Conservation (phyloP, 2,888 invertebrate species). For the Lobophora halterata region DNA sequence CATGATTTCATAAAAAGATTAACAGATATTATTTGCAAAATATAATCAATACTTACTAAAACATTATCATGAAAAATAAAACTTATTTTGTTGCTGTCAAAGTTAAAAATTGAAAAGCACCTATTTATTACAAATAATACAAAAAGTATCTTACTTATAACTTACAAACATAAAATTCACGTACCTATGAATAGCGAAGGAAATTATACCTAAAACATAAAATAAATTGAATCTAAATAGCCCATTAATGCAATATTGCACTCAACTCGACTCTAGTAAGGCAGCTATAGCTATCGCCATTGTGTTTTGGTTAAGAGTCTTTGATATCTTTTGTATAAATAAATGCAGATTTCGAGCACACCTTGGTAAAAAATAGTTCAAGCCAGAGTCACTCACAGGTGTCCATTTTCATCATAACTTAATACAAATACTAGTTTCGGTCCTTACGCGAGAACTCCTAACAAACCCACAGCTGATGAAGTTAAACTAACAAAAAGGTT, state of each 20-base stretch:
- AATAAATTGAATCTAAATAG: not conserved
- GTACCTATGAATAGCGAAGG: not conserved
- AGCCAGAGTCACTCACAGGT: constrained; percentile 16
- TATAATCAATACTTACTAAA: constrained; percentile 7
- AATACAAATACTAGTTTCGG: too few species aligned
- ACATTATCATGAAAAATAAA: too few species aligned
- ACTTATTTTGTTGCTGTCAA: constrained; percentile 24
- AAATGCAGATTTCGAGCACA: constrained; percentile 29
- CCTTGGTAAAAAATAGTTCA: constrained; percentile 9
- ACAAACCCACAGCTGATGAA: too few species aligned
- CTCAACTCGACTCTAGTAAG: too few species aligned
- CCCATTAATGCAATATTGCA: too few species aligned
- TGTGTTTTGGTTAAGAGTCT: constrained; percentile 3
- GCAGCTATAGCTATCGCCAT: too few species aligned
- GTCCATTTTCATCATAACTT: too few species aligned
- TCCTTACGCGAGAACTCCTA: too few species aligned
- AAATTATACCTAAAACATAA: not conserved
- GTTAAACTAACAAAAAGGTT: too few species aligned
- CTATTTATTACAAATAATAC: constrained; percentile 16
- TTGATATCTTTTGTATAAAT: constrained; percentile 3
- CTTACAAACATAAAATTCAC: constrained; percentile 8
- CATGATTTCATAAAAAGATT: constrained; percentile 22
- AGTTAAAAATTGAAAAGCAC: constrained; percentile 27
- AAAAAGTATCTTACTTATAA: constrained; percentile 12
- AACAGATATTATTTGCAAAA: too few species aligned